phyloP scores from a whole-genome alignment of 2,888 invertebrate genomes.

The Troglohyphantes excavatus region DNA sequence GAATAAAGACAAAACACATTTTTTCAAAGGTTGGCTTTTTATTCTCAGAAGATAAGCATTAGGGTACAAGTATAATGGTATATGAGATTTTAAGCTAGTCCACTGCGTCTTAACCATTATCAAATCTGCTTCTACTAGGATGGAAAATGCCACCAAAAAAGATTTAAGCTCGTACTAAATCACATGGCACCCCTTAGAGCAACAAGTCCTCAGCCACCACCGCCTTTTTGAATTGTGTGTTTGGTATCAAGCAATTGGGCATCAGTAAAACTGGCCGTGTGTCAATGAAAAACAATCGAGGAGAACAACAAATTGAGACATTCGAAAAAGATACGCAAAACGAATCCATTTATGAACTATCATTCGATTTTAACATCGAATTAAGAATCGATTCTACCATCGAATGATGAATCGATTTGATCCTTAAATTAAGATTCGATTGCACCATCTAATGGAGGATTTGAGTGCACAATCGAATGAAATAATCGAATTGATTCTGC shows the following conservation, averaged over 20 bases:
- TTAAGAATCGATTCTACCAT: not conserved
- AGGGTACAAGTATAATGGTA: slow-evolving; percentile 79
- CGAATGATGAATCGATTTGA: not conserved
- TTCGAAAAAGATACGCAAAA: not conserved
- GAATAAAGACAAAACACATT: slow-evolving; percentile 50
- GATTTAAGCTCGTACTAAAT: slow-evolving; percentile 79
- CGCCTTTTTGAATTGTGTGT: slow-evolving; percentile 45
- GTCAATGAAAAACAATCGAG: not conserved
- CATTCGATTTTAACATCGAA: not conserved
- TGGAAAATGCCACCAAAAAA: slow-evolving; percentile 79
- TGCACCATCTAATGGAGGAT: no score
- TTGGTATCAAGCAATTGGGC: slow-evolving; percentile 42
- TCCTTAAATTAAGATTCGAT: not conserved
- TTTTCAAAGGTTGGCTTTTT: slow-evolving; percentile 79
- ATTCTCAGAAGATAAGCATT: slow-evolving; percentile 79
- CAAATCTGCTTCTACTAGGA: slow-evolving; percentile 79
- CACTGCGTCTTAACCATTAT: slow-evolving; percentile 79
- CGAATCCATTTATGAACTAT: no score
- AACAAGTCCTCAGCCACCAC: slow-evolving; percentile 77
- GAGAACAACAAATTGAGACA: not conserved
- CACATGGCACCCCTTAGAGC: slow-evolving; percentile 78
- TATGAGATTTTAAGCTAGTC: slow-evolving; percentile 78
- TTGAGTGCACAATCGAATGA: no score
- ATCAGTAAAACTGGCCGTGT: slow-evolving; percentile 34
- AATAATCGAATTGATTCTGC: no score